Evolutionary conservation across 2,888 invertebrate genomes (phyloP), one percentile per base, ranked within the genome.

Genomic region (Ashinkailepas kermadecensis): DNA sequence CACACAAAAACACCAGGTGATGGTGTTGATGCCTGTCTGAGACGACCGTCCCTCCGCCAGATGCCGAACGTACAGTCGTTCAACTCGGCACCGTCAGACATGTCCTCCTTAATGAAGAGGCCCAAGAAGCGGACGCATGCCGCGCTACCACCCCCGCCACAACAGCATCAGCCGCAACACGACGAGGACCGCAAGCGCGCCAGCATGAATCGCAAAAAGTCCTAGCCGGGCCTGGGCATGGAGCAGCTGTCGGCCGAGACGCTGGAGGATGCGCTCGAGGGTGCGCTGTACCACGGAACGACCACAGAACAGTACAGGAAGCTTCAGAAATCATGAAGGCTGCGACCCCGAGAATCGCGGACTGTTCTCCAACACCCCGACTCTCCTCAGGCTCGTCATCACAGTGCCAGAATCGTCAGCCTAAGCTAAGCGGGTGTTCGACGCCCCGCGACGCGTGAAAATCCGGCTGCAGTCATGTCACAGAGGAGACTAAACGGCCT

Each of bases 261-360:
- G 11, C 81, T 83, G n/a, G 81, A 81, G 56, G 92, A 86, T 91
- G 93, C 91, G 92, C 92, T 86, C n/a, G n/a, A n/a, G n/a, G n/a
- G n/a, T n/a, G n/a, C n/a, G n/a, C n/a, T n/a, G n/a, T n/a, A n/a
- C n/a, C n/a, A n/a, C n/a, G n/a, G n/a, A n/a, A n/a, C n/a, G n/a
- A n/a, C n/a, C n/a, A n/a, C n/a, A n/a, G n/a, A n/a, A n/a, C n/a
- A n/a, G n/a, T n/a, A n/a, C n/a, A n/a, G n/a, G n/a, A n/a, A n/a
- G n/a, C n/a, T n/a, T n/a, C n/a, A n/a, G n/a, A n/a, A n/a, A n/a
- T n/a, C n/a, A n/a, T n/a, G n/a, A n/a, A n/a, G n/a, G n/a, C n/a
- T n/a, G n/a, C n/a, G n/a, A n/a, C n/a, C n/a, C n/a, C n/a, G n/a
- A n/a, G n/a, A n/a, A n/a, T n/a, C n/a, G n/a, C n/a, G n/a, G n/a